Base-by-base conservation (phyloP, 2,113 vertebrate genomes). In the Cyprinodon tularosa region DNA sequence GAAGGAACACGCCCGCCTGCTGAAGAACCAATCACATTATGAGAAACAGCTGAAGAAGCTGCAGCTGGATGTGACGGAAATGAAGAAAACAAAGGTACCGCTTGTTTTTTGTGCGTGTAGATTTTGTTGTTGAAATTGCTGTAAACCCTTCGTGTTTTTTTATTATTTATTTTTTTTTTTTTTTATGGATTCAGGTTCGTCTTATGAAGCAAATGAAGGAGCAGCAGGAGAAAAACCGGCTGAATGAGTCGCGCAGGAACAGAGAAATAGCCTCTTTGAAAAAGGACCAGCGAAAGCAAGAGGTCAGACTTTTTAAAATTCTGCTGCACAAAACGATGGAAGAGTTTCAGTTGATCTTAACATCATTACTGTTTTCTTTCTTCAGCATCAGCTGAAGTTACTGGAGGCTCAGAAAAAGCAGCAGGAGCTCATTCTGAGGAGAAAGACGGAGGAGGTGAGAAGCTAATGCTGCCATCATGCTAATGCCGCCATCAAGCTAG, bases 141-240 rank as follows among this genome's bases (percentile, higher is more conserved):
- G 20, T 22, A 42, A 42, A 44, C 17, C 13, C 4, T 13, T 8
- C 5, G 12, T 62, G 13, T 15, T 38, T 14, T 5, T 62, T 38
- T 61, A 36, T 12, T 3, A 11, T 62, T 14, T 29, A 1, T 29
- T 12, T 15, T 53, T 40, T 50, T 62, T 50, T 40, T 40, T 10
- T 74, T 1, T 38, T 45, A 14, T 72, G 39, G 45, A 15, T 64
- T 11, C 82, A 99, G 98, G 98, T 99, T 66, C 96, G 98, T 47
- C 93, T 99, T 78, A 99, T 99, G 98, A 99, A 98, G 86, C 96
- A 99, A 93, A 99, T 99, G 97, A 98, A 98, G 88, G 98, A 99
- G 88, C 97, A 99, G 71, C 98, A 99, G 92, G 98, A 99, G 90
- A 99, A 96, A 89, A 97, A 96, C 81, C 93, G 98, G 68, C 88